Conservation (phyloP, 2,888 invertebrate genomes). For the Drosophila anceps region DNA sequence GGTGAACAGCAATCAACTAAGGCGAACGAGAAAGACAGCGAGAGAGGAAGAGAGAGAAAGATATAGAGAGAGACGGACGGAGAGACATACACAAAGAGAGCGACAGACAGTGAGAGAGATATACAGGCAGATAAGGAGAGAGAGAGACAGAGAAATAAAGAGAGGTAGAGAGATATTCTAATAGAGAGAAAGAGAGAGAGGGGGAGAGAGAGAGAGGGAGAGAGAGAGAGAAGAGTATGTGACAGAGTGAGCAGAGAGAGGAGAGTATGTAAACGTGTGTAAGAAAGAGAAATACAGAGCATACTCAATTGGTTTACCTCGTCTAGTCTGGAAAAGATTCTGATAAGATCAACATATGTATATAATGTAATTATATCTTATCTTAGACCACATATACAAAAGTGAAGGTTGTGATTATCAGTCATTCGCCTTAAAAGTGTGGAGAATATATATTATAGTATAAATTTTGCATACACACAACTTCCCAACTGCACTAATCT, state of each 20-base stretch:
- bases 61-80: too few species aligned
- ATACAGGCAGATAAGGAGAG: not conserved
- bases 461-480: too few species aligned
- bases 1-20: conserved; percentile 5
- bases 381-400: not conserved
- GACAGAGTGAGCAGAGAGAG: too few species aligned
- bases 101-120: too few species aligned
- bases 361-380: not conserved
- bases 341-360: not conserved
- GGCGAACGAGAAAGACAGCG: not conserved
- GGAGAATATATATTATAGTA: too few species aligned
- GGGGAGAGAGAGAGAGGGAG: too few species aligned
- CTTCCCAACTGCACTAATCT: too few species aligned
- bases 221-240: too few species aligned
- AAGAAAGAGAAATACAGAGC: too few species aligned
- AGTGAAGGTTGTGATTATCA: not conserved
- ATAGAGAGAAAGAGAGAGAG: too few species aligned
- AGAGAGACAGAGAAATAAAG: not conserved
- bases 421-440: not conserved
- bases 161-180: not conserved
- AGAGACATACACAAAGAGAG: not conserved
- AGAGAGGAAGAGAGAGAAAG: not conserved
- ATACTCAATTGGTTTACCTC: not conserved
- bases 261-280: too few species aligned
- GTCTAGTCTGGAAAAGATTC: not conserved